Evolutionary conservation across 2,113 vertebrate genomes (phyloP), one percentile per base, ranked within the genome.

Genomic region (Xyrauchen texanus): DNA sequence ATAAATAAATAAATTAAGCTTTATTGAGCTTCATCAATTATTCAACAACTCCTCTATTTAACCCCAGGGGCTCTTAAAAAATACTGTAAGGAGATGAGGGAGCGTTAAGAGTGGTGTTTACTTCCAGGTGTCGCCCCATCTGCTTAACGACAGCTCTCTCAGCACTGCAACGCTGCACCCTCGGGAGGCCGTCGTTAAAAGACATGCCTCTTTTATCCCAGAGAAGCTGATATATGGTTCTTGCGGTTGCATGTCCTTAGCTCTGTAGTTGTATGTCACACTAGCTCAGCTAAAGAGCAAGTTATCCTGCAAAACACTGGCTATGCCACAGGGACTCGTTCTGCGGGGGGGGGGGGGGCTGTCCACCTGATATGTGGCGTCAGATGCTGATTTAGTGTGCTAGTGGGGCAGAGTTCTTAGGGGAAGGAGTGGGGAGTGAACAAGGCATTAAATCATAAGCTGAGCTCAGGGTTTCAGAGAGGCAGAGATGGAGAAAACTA

Each of bases 21-120:
- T 82, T 72, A 82, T 85, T 55, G 60, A 78, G 81, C 68, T 34
- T 60, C 16, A 44, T 85, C 81, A 80, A 80, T 82, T 85, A 80
- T 82, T 80, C 81, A 82, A 64, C 12, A 42, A 58, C 77, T 63
- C 67, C 73, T 82, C 57, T 61, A 69, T 16, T 71, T 63, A 44
- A 75, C 77, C 80, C 80, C 16, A 61, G 53, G 76, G 79, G n/a
- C 65, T 70, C 78, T 34, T 34, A 34, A 42, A 66, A 66, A 53
- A 74, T 81, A 78, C 9, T 60, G 83, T 76, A 79, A 64, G 69
- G 62, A 73, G 83, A 73, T 73, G 77, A 73, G 60, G 51, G 57
- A 68, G 61, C 65, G 21, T 70, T 68, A 67, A 42, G 65, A 61
- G 57, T n/a, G 12, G 52, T 21, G 12, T 58, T 80, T 62, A 68